Evolutionary conservation across 2,888 invertebrate species (phyloP).

Genomic region (Empis stercorea): DNA sequence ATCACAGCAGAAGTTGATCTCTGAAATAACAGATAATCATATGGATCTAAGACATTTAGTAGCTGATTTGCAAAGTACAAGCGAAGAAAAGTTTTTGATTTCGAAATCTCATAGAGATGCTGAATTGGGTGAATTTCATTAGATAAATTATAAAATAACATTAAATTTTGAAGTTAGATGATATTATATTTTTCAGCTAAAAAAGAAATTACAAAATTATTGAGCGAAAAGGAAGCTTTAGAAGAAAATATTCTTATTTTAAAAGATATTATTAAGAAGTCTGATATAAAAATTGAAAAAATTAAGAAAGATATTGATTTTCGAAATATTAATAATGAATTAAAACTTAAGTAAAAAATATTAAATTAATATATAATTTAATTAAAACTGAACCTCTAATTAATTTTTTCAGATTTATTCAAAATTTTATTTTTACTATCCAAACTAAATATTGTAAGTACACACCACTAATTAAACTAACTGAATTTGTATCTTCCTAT

Average conservation of each 20-base stretch:
- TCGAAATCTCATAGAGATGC: slow-evolving; percentile 32
- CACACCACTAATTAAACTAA: slow-evolving; percentile 32
- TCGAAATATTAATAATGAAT: slow-evolving; percentile 21
- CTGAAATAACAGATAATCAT: slow-evolving; percentile 34
- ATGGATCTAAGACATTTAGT: slow-evolving; percentile 32
- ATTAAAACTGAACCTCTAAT: not conserved
- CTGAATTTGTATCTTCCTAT: slow-evolving; percentile 29
- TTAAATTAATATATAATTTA: not conserved
- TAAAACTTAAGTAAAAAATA: slow-evolving; percentile 27
- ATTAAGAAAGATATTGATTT: slow-evolving; percentile 19
- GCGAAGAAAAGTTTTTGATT: slow-evolving; percentile 29
- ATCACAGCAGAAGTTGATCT: slow-evolving; percentile 30
- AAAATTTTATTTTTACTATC: slow-evolving; percentile 24
- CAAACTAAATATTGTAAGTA: slow-evolving; percentile 33
- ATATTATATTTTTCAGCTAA: slow-evolving; percentile 21
- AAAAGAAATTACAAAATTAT: slow-evolving; percentile 14
- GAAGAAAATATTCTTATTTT: not conserved
- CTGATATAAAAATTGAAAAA: not conserved
- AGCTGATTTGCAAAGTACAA: slow-evolving; percentile 33
- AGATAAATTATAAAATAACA: not conserved
- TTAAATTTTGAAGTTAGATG: not conserved
- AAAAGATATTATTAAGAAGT: not conserved
- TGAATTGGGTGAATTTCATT: slow-evolving; percentile 21
- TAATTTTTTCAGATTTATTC: slow-evolving; percentile 21
- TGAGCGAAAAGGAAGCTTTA: not conserved